These are phyloP conservation scores for Drosophila buzzatii DNA, from an alignment of 2,888 invertebrate genomes.

Conservation along the genomic window DNA sequence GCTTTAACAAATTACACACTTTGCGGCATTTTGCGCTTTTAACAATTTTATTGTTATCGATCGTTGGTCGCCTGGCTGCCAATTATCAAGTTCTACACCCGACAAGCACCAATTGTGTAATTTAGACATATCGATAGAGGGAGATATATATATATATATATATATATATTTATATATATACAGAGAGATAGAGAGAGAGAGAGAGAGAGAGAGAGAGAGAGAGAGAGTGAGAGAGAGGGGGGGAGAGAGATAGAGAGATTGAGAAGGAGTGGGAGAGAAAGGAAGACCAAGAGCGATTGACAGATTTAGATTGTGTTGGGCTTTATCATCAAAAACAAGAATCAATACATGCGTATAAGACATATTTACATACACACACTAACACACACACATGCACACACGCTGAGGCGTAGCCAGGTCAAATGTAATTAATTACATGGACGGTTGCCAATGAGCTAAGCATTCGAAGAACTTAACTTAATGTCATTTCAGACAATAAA, in stretches of 20 bases:
- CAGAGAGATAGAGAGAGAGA: neutral
- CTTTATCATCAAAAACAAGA: neutral
- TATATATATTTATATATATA: too few relatives aligned
- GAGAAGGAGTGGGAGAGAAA: neutral
- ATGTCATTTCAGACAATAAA: conserved; percentile 20
- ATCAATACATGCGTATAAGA: conserved; percentile 19
- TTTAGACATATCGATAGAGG: conserved; percentile 23
- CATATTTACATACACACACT: neutral
- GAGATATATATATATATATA: too few relatives aligned
- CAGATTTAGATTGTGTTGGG: neutral
- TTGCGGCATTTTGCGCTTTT: conserved; percentile 81
- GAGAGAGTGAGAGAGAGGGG: neutral
- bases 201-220: neutral
- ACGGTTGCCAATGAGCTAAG: conserved; percentile 25
- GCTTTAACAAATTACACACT: conserved; percentile 73
- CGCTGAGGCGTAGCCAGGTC: conserved; percentile 6
- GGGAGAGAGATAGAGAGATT: neutral
- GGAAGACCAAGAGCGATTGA: neutral
- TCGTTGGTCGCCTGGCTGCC: conserved; percentile 75
- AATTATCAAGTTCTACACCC: conserved; percentile 66
- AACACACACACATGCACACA: conserved; percentile 14
- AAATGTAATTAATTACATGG: conserved; percentile 58
- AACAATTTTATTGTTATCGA: conserved; percentile 80
- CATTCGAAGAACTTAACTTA: conserved; percentile 19
- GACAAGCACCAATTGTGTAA: conserved; percentile 52